These are phyloP conservation scores for Aurelia sp. DNA, from an alignment of 30 jellyfish, hydroid and myxozoan genomes.

Conservation along the genomic window DNA sequence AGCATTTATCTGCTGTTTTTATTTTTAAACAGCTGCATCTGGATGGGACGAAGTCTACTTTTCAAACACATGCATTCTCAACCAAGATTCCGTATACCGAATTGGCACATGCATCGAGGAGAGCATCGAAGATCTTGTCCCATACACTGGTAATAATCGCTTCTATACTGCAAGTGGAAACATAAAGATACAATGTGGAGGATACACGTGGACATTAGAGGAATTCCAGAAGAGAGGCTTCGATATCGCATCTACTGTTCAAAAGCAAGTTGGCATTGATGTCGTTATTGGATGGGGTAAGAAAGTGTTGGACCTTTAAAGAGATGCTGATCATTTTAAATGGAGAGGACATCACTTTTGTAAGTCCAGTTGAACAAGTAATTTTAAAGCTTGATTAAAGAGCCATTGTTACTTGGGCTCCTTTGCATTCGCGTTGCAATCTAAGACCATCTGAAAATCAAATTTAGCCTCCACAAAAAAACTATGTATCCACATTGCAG, in stretches of 20 bases:
- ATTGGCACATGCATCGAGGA: constrained; percentile 84
- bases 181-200: constrained; percentile 78
- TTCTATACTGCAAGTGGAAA: constrained; percentile 84
- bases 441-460: no score
- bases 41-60: constrained; percentile 92
- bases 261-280: constrained; percentile 56
- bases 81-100: constrained; percentile 61
- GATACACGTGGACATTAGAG: constrained; percentile 75
- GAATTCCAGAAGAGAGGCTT: constrained; percentile 85
- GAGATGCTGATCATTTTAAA: not conserved
- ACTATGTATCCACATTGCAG: no score
- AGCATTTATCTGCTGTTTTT: no score
- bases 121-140: constrained; percentile 70
- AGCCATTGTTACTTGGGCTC: no score
- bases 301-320: constrained; percentile 64
- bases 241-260: constrained; percentile 64
- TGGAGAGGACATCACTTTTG: no score
- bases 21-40: constrained; percentile 54
- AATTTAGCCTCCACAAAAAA: no score
- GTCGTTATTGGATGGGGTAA: constrained; percentile 83
- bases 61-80: constrained; percentile 71
- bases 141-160: constrained; percentile 76
- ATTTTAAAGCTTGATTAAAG: no score
- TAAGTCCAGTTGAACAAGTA: no score
- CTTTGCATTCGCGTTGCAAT: no score